Evolutionary conservation across 1,140 invertebrate genomes (phyloP).

Genomic region (Nasonia giraulti): DNA sequence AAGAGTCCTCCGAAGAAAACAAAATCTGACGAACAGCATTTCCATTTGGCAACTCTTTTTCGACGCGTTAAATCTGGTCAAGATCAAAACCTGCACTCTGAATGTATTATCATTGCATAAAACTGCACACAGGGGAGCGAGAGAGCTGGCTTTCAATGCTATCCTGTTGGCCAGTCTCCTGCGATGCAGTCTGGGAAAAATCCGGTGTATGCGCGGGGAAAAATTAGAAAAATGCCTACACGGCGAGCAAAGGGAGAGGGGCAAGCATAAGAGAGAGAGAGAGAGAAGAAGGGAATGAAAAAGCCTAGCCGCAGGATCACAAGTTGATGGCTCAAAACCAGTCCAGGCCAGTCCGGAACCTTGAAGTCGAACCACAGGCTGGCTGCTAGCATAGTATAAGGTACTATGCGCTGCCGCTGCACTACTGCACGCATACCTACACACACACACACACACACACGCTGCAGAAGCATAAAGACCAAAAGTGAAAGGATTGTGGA

Average conservation of each 20-base stretch:
- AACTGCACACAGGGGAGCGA: not conserved
- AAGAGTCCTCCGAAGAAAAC: no score
- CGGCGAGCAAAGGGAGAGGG: not conserved
- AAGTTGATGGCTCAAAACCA: conserved; percentile 55
- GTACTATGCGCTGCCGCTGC: conserved; percentile 53
- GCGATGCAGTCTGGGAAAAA: not conserved
- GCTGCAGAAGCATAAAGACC: conserved; percentile 61
- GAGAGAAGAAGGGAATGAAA: conserved; percentile 23
- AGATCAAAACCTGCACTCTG: not conserved
- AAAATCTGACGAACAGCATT: not conserved
- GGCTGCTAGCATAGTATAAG: conserved; percentile 33
- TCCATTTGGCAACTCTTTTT: not conserved
- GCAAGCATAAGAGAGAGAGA: not conserved
- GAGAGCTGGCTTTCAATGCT: not conserved
- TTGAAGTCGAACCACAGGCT: conserved; percentile 63
- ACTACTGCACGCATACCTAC: not conserved
- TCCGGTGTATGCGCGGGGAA: no score
- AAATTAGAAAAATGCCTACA: conserved; percentile 17
- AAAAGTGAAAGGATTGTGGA: conserved; percentile 68
- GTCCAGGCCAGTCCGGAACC: conserved; percentile 63
- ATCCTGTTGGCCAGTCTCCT: not conserved
- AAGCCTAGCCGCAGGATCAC: conserved; percentile 35
- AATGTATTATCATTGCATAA: not conserved
- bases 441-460: conserved; percentile 50
- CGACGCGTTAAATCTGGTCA: not conserved